Evolutionary conservation across 2,888 invertebrate genomes (phyloP).

Genomic region (Thelaira solivaga): DNA sequence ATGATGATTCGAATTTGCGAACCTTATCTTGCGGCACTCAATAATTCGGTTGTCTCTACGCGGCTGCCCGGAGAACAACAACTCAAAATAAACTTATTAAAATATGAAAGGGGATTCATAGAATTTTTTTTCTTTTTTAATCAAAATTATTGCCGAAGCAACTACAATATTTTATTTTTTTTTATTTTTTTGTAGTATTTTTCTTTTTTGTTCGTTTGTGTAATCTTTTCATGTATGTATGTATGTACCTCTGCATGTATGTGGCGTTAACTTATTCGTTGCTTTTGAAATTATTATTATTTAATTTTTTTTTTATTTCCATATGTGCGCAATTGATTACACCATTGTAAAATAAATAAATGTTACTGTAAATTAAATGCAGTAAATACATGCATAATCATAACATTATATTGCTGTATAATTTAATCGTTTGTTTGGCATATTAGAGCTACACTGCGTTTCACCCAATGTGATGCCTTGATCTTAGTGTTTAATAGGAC

Average conservation of each 20-base stretch:
- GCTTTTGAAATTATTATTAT: too few relatives aligned
- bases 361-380: conserved; percentile 49
- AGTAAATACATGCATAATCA: too few relatives aligned
- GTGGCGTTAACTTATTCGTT: too few relatives aligned
- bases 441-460: conserved; percentile 86
- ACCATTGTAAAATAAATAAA: too few relatives aligned
- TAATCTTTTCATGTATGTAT: too few relatives aligned
- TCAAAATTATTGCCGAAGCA: neutral
- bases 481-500: conserved; percentile 82
- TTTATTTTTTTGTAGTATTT: neutral
- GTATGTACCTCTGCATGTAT: too few relatives aligned
- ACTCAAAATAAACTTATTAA: neutral
- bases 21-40: conserved; percentile 69
- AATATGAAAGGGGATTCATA: neutral
- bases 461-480: conserved; percentile 85
- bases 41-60: conserved; percentile 53
- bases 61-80: neutral
- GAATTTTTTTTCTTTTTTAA: conserved; percentile 9
- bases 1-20: conserved; percentile 61
- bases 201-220: neutral
- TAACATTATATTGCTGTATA: neutral
- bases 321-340: too few relatives aligned
- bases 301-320: too few relatives aligned
- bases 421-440: conserved; percentile 79
- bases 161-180: neutral